Evolutionary conservation across 1,140 invertebrate species (phyloP).

Genomic region (Chrysopa pallens): DNA sequence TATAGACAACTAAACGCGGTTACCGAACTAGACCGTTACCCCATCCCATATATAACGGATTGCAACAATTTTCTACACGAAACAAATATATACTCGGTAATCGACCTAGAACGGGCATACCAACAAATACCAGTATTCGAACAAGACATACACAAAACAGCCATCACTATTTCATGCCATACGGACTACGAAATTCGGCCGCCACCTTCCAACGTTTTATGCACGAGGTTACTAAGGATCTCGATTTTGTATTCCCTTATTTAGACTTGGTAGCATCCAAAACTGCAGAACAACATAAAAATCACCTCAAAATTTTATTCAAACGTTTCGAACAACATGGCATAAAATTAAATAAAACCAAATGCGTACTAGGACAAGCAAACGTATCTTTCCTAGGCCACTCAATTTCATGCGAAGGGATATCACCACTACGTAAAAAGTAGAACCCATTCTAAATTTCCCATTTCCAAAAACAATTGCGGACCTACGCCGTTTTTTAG

Average conservation of each 20-base stretch:
- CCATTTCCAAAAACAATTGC: conserved; percentile 10
- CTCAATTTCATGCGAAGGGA: conserved; percentile 11
- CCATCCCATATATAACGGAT: conserved; percentile 16
- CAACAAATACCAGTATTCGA: conserved; percentile 21
- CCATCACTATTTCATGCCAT: conserved; percentile 18
- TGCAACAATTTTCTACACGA: conserved; percentile 17
- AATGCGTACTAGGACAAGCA: conserved; percentile 8
- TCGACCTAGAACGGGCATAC: conserved; percentile 25
- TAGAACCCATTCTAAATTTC: conserved; percentile 12
- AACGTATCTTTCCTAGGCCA: conserved; percentile 16
- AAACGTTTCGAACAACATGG: conserved; percentile 7
- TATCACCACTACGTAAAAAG: conserved; percentile 13
- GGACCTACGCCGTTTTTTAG: conserved; percentile 16
- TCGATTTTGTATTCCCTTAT: conserved; percentile 15
- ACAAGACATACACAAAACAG: conserved; percentile 19
- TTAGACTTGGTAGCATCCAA: conserved; percentile 18
- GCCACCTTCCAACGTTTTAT: conserved; percentile 30
- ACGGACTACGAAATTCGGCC: conserved; percentile 20
- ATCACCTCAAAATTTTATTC: conserved; percentile 10
- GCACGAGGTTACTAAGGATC: conserved; percentile 19
- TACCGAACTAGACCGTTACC: conserved; percentile 23
- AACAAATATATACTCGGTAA: conserved; percentile 17
- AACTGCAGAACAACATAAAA: conserved; percentile 12
- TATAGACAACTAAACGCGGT: conserved; percentile 22
- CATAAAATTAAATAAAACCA: conserved; percentile 13